Evolutionary conservation across 2,113 vertebrate genomes (phyloP), one percentile per base, ranked within the genome.

Genomic region (Bettongia penicillata): DNA sequence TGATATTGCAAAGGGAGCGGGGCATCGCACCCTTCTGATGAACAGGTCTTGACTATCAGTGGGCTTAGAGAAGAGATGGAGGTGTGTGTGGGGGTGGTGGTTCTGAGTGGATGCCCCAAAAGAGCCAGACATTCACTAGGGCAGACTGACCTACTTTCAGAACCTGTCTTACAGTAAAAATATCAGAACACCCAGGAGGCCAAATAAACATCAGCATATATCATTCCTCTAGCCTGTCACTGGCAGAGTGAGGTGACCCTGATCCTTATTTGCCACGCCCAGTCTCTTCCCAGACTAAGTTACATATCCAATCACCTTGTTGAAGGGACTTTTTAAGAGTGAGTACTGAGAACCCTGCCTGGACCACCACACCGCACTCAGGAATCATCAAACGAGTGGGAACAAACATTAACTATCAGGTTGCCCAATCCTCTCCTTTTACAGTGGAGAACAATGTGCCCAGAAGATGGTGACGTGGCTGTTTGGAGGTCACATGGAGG

Each of bases 31-130:
- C 49, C 12, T 31, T 90, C 49, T 6, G 49, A 90, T 16, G 91
- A 49, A 0, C 19, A 28, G 1, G 96, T 97, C 91, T 93, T 95
- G n/a, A 94, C 55, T 93, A 51, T 89, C 12, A 25, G 52, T 94
- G 31, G 95, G 48, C 92, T 97, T 37, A 90, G 49, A 22, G 53
- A 50, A 31, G 52, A 93, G 91, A 31, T 11, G 37, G 7, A 3
- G 16, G 28, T 61, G 28, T 37, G 14, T n/a, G 0, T 4, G 14
- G 31, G 14, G 68, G n/a, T 7, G 68, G 7, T n/a, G 68, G 68
- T 43, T 43, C 6, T 84, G 68, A 84, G 43, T 19, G n/a, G n/a
- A 84, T 84, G 37, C 19, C 68, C 7, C 68, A 84, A 84, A 84
- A 8, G 1, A 84, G n/a, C 6, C 68, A 37, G 91, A 10, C 22